Base-by-base conservation (phyloP, 2,797 vertebrate species). In the Anolis apletophallus region DNA sequence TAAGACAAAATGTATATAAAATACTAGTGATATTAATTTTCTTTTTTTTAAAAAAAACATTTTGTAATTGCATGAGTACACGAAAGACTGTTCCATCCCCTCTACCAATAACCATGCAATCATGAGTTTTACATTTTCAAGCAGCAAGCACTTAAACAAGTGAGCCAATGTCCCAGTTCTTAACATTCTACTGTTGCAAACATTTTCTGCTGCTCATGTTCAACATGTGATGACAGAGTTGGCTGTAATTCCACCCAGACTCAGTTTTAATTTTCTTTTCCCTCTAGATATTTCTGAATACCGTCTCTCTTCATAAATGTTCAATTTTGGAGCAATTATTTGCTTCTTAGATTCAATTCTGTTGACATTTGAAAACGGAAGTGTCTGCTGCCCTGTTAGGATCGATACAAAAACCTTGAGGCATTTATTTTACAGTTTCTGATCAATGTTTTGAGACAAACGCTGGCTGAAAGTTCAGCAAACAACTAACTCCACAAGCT, bases 361-460 rank as follows among this genome's bases (percentile, higher is more conserved):
- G 21, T 77, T 85, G 80, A n/a, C 64, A 87, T 84, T 86, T 90
- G 87, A 21, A 46, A 88, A 87, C 74, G 76, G 23, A n/a, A 76
- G 69, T 84, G 79, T 90, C 84, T 77, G 54, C 36, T 75, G 32
- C 34, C 81, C 2, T 5, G 55, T 1, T 73, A 36, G 61, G 73
- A 84, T 72, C 50, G 23, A 61, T 94, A 77, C 11, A 71, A 23
- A 91, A 46, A 88, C 67, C 64, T 40, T 80, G 69, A 84, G 77
- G 80, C 81, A 83, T 69, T 80, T 4, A 83, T 89, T 93, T 92
- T 90, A 84, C 69, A 85, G 29, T 64, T 88, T 83, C 82, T 71
- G 72, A 78, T 8, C 84, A 85, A 64, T 85, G 26, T 73, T 64
- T 64, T 75, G 74, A 91, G 92, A 77, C 26, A 79, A 87, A 75